Conservation (phyloP, 2,797 vertebrate genomes). For the Hippoglossus hippoglossus region DNA sequence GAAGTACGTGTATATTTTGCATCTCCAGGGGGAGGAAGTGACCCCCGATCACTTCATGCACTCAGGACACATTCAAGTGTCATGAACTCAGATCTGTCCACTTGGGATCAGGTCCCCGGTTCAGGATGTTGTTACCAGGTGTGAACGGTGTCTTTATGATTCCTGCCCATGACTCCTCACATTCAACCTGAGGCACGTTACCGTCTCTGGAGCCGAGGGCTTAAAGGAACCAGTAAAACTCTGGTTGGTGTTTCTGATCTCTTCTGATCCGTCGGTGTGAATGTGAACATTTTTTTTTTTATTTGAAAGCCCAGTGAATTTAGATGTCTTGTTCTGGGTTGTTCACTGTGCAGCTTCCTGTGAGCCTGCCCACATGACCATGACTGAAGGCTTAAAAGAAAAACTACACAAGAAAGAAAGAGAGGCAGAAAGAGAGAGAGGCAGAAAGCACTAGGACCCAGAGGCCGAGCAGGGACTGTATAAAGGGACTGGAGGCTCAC, state of each 20-base stretch:
- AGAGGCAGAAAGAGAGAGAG: not conserved
- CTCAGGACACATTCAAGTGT: too few species aligned
- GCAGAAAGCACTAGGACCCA: slow-evolving; percentile 5
- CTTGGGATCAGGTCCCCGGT: too few species aligned
- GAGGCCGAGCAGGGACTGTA: not conserved
- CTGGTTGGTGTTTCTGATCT: slow-evolving; percentile 34
- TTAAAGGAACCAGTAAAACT: slow-evolving; percentile 42
- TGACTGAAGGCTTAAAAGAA: slow-evolving; percentile 5
- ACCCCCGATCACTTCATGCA: too few species aligned
- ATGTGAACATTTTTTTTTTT: slow-evolving; percentile 41
- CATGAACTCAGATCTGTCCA: too few species aligned
- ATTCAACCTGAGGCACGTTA: slow-evolving; percentile 21
- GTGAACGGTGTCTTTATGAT: slow-evolving; percentile 26
- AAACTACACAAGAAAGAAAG: not conserved
- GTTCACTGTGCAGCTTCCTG: slow-evolving; percentile 18
- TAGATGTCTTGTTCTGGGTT: slow-evolving; percentile 35
- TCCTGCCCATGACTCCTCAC: slow-evolving; percentile 27
- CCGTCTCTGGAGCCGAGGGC: slow-evolving; percentile 20
- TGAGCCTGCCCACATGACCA: slow-evolving; percentile 12
- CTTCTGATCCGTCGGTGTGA: slow-evolving; percentile 38
- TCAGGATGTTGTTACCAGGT: not conserved
- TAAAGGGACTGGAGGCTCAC: not conserved
- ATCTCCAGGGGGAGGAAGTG: too few species aligned
- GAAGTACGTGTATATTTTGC: too few species aligned
- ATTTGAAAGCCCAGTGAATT: slow-evolving; percentile 31